A percentile compares a stretch with the other conserved stretches of the same genome.
phyloP scores from a whole-genome alignment of 2,888 invertebrate genomes.

The Pseudococcus longispinus region DNA sequence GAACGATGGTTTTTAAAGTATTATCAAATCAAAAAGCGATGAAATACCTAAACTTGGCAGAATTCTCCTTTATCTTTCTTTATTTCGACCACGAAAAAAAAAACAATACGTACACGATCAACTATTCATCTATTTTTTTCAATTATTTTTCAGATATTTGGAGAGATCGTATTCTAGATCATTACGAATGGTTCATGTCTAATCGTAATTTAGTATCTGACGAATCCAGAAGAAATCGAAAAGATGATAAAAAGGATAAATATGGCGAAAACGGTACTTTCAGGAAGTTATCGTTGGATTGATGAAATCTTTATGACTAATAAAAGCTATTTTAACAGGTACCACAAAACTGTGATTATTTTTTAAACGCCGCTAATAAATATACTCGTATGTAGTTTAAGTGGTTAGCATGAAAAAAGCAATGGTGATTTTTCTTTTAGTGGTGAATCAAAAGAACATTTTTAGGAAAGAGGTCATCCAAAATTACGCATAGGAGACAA shows the following conservation, averaged over 20 bases:
- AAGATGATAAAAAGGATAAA: constrained; percentile 42
- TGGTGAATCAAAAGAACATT: no score
- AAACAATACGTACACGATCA: background rate
- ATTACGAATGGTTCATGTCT: constrained; percentile 59
- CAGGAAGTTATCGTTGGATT: constrained; percentile 60
- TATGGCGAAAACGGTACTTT: constrained; percentile 59
- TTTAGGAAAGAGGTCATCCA: no score
- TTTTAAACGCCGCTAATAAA: no score
- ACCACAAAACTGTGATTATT: background rate
- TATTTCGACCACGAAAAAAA: background rate
- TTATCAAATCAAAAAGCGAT: background rate
- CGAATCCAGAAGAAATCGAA: constrained; percentile 45
- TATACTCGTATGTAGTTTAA: no score
- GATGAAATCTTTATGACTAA: constrained; percentile 68
- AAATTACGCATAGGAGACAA: no score
- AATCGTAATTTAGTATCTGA: constrained; percentile 58
- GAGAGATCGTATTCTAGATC: constrained; percentile 58
- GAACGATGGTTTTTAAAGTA: background rate
- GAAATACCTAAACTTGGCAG: background rate
- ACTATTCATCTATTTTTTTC: background rate
- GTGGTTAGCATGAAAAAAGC: no score
- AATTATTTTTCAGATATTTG: constrained; percentile 58
- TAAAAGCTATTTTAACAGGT: background rate
- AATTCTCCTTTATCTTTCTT: background rate
- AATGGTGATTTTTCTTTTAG: no score